Conservation (phyloP, 1,140 invertebrate species). For the Calliopsis andreniformis region DNA sequence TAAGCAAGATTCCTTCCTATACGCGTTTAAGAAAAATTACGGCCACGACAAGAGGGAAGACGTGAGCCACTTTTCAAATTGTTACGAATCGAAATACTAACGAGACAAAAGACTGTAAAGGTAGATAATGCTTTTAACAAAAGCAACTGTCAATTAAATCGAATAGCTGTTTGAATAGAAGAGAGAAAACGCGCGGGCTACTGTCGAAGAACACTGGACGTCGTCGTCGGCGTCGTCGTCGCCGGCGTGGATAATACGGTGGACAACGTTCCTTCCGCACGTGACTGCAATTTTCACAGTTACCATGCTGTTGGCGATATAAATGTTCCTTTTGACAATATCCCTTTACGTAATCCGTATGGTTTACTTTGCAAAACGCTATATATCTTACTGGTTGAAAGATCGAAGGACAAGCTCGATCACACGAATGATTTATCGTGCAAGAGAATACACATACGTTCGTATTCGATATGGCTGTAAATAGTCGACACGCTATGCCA, state of each 20-base stretch:
- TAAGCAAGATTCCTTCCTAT: not conserved
- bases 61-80: slow-evolving; percentile 14
- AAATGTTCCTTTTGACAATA: slow-evolving; percentile 43
- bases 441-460: not conserved
- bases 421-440: slow-evolving; percentile 53
- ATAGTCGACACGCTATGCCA: too few relatives aligned
- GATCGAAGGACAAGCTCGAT: slow-evolving; percentile 50
- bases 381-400: slow-evolving; percentile 46
- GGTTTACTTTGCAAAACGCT: slow-evolving; percentile 19
- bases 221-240: too few relatives aligned
- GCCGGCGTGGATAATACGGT: too few relatives aligned
- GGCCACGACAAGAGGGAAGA: not conserved
- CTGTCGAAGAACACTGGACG: slow-evolving; percentile 7
- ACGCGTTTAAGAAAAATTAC: not conserved
- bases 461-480: too few relatives aligned
- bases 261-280: slow-evolving; percentile 5
- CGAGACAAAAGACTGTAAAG: slow-evolving; percentile 8
- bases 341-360: slow-evolving; percentile 48
- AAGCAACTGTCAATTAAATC: not conserved
- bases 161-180: not conserved
- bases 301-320: slow-evolving; percentile 10
- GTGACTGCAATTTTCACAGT: slow-evolving; percentile 26
- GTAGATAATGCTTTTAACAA: slow-evolving; percentile 5
- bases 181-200: not conserved
- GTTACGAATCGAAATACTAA: not conserved